A percentile compares a stretch with the other conserved stretches of the same genome.
Conservation (phyloP, 2,797 vertebrate species). For the Masticophis lateralis region DNA sequence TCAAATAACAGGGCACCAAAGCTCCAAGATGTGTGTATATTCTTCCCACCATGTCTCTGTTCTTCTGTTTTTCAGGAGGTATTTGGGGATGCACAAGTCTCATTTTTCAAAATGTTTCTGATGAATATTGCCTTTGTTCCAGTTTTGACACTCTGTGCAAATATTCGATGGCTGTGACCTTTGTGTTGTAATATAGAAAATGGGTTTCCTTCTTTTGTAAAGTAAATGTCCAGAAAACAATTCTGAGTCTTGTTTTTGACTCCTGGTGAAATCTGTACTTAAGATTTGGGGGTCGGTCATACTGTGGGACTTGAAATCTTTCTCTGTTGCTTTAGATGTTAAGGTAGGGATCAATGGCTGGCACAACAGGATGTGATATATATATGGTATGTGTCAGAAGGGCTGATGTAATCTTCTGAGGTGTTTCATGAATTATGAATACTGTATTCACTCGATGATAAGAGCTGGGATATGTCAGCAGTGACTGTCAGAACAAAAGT, state of each 20-base stretch:
- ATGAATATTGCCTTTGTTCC: not conserved
- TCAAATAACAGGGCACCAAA: not conserved
- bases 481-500: not conserved
- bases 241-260: not conserved
- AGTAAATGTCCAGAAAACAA: not conserved
- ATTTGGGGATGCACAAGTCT: not conserved
- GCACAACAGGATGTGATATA: constrained; percentile 16
- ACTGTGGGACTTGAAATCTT: not conserved
- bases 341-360: constrained; percentile 21
- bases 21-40: not conserved
- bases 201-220: not conserved
- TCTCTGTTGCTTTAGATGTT: not conserved
- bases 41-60: not conserved
- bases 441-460: constrained; percentile 26
- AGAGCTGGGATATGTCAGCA: constrained; percentile 12
- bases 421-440: constrained; percentile 38
- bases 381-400: not conserved
- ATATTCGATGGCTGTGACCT: not conserved
- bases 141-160: not conserved
- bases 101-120: not conserved
- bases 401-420: constrained; percentile 1
- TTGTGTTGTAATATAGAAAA: not conserved
- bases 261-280: not conserved
- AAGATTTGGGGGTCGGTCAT: not conserved
- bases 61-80: not conserved